Base-by-base conservation (phyloP, 2,888 invertebrate species). In the Lochmaea capreae region DNA sequence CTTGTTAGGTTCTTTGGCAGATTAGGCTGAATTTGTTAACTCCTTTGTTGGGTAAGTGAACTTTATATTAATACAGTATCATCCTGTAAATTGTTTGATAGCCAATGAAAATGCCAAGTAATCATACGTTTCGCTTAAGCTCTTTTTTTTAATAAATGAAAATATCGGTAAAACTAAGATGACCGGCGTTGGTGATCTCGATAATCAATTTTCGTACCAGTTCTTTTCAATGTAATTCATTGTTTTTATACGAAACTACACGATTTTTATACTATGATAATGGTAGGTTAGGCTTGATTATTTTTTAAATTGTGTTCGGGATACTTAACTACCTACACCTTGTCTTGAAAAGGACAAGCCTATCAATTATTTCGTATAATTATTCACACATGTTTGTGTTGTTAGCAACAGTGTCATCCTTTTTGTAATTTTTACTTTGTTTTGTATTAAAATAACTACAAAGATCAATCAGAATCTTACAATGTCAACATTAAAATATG, bases 1-100 rank as follows among this genome's bases (percentile, higher is more conserved):
- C 61, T 61, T 61, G 61, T 61, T 39, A 61, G n/a, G 39, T 61
- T 33, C 39, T 59, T 59, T 39, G 33, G n/a, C 61, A 39, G 39
- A 18, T 61, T 33, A n/a, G 16, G 9, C 18, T 61, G 39, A 39
- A 33, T 61, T 39, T 58, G 12, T 22, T n/a, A 39, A 39, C 2
- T 18, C n/a, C 18, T 61, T 39, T 12, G 4, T 46, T 46, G 46
- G 46, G 33, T 61, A 61, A 61, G 61, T 61, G 33, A 33, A 11
- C n/a, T 16, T 39, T n/a, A 39, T 39, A 61, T 14, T 39, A 33
- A 39, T 8, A 61, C 33, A 33, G 14, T 61, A 39, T 61, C 16
- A 39, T 61, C 33, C 39, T 39, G n/a, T 61, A 39, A n/a, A 61
- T 54, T 5, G 9, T 16, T 54, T 18, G 1, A 18, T 54, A 18